Evolutionary conservation across 2,113 vertebrate species (phyloP).

Genomic region (Cyprinodon brontotheroides): DNA sequence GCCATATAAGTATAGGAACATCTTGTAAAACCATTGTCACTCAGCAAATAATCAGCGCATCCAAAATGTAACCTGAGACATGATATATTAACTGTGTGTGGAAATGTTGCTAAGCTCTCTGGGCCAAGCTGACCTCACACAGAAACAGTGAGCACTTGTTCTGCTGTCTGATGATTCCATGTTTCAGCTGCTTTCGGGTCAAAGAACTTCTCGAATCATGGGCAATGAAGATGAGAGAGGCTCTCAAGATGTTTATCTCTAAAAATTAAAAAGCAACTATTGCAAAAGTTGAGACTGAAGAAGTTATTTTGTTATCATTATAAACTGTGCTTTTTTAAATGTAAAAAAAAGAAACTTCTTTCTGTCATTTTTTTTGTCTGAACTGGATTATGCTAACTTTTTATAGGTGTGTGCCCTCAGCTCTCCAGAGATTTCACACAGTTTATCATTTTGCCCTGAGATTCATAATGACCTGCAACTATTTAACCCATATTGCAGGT

Average conservation of each 20-base stretch:
- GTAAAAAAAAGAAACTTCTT: too few relatives aligned
- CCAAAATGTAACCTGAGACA: neutral
- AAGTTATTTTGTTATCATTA: too few relatives aligned
- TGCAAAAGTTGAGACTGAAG: too few relatives aligned
- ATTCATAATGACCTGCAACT: too few relatives aligned
- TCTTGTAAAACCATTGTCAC: neutral
- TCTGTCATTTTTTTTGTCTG: too few relatives aligned
- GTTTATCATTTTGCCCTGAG: too few relatives aligned
- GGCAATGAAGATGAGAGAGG: neutral
- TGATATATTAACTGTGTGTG: neutral
- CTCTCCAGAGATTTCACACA: too few relatives aligned
- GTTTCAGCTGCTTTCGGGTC: neutral
- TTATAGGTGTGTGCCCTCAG: too few relatives aligned
- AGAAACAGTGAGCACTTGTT: neutral
- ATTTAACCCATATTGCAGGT: too few relatives aligned
- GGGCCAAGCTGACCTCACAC: neutral
- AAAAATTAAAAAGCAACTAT: neutral
- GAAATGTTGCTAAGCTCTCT: neutral
- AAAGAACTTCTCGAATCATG: neutral
- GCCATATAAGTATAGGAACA: neutral
- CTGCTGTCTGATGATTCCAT: neutral
- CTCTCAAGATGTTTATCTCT: neutral
- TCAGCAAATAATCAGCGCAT: neutral
- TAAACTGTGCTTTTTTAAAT: too few relatives aligned
- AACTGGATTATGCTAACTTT: too few relatives aligned